Evolutionary conservation across 2,113 vertebrate genomes (phyloP).

Genomic region (Peromyscus leucopus): DNA sequence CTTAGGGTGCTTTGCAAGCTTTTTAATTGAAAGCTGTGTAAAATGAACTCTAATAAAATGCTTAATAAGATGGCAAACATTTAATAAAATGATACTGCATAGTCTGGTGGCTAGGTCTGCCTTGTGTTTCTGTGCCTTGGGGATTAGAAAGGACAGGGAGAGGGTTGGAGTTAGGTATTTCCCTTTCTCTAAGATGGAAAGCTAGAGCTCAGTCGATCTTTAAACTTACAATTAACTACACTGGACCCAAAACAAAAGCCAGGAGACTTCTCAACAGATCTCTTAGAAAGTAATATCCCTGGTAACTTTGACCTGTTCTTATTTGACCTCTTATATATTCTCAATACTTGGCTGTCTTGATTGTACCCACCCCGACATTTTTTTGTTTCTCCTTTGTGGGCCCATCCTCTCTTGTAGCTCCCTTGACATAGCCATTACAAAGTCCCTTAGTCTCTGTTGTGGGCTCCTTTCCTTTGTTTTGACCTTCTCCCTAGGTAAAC

Average conservation of each 20-base stretch:
- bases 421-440: neutral
- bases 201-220: neutral
- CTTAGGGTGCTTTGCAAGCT: neutral
- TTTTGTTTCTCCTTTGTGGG: neutral
- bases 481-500: neutral
- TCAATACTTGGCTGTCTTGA: neutral
- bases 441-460: neutral
- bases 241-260: neutral
- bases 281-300: slow-evolving; percentile 2
- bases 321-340: neutral
- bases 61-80: neutral
- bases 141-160: neutral
- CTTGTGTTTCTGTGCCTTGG: neutral
- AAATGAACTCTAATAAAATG: neutral
- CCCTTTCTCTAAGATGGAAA: neutral
- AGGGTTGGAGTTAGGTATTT: neutral
- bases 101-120: neutral
- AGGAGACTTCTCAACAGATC: slow-evolving; percentile 29
- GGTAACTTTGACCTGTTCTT: neutral
- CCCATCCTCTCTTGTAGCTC: neutral
- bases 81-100: neutral
- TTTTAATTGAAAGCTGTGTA: neutral
- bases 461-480: neutral
- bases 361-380: neutral
- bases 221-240: neutral